Evolutionary conservation across 2,797 vertebrate genomes (phyloP).

Genomic region (Karalla daura): DNA sequence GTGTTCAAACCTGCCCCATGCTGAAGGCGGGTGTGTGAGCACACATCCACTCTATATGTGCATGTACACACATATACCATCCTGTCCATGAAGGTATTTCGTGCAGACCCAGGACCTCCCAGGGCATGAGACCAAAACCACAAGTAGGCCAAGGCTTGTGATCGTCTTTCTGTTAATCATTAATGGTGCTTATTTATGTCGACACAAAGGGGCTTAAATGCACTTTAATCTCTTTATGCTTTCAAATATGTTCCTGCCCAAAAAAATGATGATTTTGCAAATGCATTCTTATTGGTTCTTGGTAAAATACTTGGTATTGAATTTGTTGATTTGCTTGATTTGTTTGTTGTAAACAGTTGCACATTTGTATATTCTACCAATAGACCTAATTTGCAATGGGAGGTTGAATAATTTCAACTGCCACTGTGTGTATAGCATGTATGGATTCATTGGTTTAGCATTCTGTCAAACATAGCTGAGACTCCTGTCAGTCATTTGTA

Average conservation of each 20-base stretch:
- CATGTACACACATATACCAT: slow-evolving; percentile 36
- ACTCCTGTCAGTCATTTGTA: not conserved
- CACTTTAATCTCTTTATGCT: not conserved
- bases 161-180: not conserved
- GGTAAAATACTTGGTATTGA: no score
- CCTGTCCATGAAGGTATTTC: slow-evolving; percentile 15
- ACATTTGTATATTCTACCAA: no score
- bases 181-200: not conserved
- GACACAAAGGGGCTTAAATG: not conserved
- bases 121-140: slow-evolving; percentile 2
- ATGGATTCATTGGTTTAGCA: not conserved
- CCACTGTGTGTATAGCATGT: not conserved
- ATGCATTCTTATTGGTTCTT: no score
- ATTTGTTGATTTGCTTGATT: no score
- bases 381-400: no score
- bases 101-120: slow-evolving; percentile 16
- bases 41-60: slow-evolving; percentile 23
- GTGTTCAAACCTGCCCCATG: slow-evolving; percentile 79
- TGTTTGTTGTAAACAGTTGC: no score
- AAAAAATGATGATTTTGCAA: not conserved
- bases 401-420: not conserved
- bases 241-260: not conserved
- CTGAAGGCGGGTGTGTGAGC: slow-evolving; percentile 54
- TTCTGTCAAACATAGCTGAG: not conserved
- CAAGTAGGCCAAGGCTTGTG: not conserved